Percentiles rank a stretch among this genome's conserved stretches.
Evolutionary conservation across 2,797 vertebrate genomes (phyloP).

Genomic region (Enteromius anoplus): DNA sequence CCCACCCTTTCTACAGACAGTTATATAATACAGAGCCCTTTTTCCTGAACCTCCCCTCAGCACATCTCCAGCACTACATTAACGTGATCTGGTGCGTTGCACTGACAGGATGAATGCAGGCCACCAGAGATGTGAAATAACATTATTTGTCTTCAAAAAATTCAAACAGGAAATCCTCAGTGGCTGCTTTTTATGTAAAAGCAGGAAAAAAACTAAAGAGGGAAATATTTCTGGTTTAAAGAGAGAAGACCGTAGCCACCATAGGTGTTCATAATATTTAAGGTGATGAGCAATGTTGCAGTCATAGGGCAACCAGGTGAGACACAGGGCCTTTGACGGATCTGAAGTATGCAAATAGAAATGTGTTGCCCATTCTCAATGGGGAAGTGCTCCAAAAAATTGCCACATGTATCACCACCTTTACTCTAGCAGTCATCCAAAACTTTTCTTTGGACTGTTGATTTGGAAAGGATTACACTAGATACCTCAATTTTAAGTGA

Average conservation of each 20-base stretch:
- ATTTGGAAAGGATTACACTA: not conserved
- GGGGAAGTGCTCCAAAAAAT: not conserved
- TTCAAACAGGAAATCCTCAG: not conserved
- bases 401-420: not conserved
- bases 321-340: not conserved
- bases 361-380: not conserved
- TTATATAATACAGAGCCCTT: slow-evolving; percentile 43
- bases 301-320: not conserved
- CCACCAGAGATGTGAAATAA: slow-evolving; percentile 22
- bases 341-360: not conserved
- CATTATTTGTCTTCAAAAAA: slow-evolving; percentile 6
- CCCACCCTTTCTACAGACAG: slow-evolving; percentile 22
- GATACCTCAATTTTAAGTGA: not conserved
- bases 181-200: not conserved
- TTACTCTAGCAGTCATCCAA: not conserved
- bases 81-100: not conserved
- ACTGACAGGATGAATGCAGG: slow-evolving; percentile 26
- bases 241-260: not conserved
- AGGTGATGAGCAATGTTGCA: not conserved
- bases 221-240: not conserved
- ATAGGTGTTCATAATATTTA: not conserved
- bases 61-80: not conserved
- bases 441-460: not conserved
- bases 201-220: not conserved
- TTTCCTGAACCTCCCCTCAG: slow-evolving; percentile 26